Evolutionary conservation across 1,140 invertebrate species (phyloP).

Genomic region (Orussus abietinus): DNA sequence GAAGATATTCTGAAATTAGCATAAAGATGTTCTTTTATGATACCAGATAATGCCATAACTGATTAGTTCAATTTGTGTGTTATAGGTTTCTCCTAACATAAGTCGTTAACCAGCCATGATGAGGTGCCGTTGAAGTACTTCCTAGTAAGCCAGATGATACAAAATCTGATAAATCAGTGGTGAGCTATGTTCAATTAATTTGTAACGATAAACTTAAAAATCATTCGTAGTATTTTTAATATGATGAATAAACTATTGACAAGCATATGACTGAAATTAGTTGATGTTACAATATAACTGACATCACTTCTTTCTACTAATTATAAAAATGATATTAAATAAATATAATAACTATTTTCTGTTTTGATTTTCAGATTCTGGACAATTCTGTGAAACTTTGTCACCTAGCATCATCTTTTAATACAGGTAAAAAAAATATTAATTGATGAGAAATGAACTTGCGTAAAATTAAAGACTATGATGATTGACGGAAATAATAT

Average conservation of each 20-base stretch:
- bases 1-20: conserved; percentile 4
- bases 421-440: conserved; percentile 2
- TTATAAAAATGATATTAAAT: neutral
- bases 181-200: neutral
- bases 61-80: neutral
- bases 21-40: conserved; percentile 1
- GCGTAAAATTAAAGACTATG: neutral
- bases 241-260: conserved; percentile 20
- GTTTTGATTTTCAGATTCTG: neutral
- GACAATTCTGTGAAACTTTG: neutral
- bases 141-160: no score
- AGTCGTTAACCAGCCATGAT: neutral
- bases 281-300: conserved; percentile 26
- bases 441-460: neutral
- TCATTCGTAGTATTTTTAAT: conserved; percentile 3
- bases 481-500: conserved; percentile 31
- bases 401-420: neutral
- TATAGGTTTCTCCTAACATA: neutral
- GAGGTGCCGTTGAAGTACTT: no score
- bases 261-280: conserved; percentile 11
- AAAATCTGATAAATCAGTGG: neutral
- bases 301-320: conserved; percentile 19
- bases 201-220: neutral
- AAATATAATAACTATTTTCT: neutral
- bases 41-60: conserved; percentile 1